phyloP scores from a whole-genome alignment of 1,140 invertebrate genomes.

The Diprion similis region DNA sequence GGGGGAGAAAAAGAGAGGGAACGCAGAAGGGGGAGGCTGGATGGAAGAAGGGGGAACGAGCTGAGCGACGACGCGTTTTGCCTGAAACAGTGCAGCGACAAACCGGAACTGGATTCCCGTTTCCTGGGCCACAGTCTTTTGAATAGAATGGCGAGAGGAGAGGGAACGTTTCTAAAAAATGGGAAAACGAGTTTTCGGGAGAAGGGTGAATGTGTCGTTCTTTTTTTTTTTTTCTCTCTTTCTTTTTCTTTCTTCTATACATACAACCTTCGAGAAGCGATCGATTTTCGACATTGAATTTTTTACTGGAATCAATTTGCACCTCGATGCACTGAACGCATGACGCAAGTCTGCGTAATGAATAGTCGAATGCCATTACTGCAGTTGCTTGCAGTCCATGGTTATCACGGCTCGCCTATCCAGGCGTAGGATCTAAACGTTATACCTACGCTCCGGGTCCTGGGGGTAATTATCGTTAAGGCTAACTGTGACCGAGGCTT shows the following conservation, averaged over 20 bases:
- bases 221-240: too few relatives aligned
- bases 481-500: background rate
- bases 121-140: too few relatives aligned
- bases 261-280: background rate
- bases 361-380: too few relatives aligned
- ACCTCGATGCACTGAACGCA: too few relatives aligned
- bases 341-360: too few relatives aligned
- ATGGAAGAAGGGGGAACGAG: slow-evolving; percentile 2
- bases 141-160: too few relatives aligned
- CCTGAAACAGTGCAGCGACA: too few relatives aligned
- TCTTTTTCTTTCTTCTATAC: too few relatives aligned
- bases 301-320: background rate
- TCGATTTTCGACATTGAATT: background rate
- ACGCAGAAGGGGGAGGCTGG: slow-evolving; percentile 31
- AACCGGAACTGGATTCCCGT: too few relatives aligned
- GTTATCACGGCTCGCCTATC: background rate
- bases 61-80: background rate
- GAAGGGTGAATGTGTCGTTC: too few relatives aligned
- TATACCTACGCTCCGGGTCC: background rate
- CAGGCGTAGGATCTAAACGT: background rate
- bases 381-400: background rate
- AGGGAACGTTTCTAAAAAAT: too few relatives aligned
- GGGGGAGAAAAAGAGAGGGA: slow-evolving; percentile 31
- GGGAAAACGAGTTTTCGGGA: too few relatives aligned
- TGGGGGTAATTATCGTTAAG: background rate